Base-by-base conservation (phyloP, 2,113 vertebrate species). In the Anarhynchus alexandrinus region DNA sequence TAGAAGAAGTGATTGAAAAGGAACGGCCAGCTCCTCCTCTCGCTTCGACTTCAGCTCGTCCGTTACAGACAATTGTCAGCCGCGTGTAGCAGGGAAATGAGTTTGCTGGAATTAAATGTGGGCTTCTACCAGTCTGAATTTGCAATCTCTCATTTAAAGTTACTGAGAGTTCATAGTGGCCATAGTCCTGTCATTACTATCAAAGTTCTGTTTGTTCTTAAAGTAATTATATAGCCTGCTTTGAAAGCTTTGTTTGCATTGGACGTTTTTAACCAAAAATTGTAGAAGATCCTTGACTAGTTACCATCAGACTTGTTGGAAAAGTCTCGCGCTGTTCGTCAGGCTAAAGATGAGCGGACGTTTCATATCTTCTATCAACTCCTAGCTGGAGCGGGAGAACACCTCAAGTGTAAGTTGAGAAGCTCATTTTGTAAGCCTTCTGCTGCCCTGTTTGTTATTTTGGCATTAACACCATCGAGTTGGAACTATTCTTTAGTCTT, bases 361-460 rank as follows among this genome's bases (percentile, higher is more conserved):
- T 99, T 99, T 96, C 99, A 99, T 78, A 98, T 99, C 95, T 99
- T 99, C 97, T 99, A 99, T 88, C 99, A 99, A 86, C 97, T 99
- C 21, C 96, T 99, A 30, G 98, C 99, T 38, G 99, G 99, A 64
- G 99, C 99, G 47, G 99, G 99, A 73, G 99, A 99, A 55, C 99
- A 99, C 94, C 98, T 99, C 38, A 99, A 97, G 97, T 99, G 99
- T 99, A 97, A 99, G 99, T 97, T 23, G 40, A 45, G 25, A 15
- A 5, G 4, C 29, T 19, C 26, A 0, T 3, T 19, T 4, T 12
- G 13, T 27, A 10, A 38, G 8, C 54, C 62, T 62, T 74, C 32
- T 25, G 8, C 2, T 43, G 43, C 58, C 4, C 1, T 2, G 0
- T 18, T 38, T 34, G 29, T 45, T 43, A 5, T 49, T 69, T 47